These are phyloP conservation scores for Tetragonula clypearis DNA, from an alignment of 1,140 invertebrate species.

Conservation along the genomic window DNA sequence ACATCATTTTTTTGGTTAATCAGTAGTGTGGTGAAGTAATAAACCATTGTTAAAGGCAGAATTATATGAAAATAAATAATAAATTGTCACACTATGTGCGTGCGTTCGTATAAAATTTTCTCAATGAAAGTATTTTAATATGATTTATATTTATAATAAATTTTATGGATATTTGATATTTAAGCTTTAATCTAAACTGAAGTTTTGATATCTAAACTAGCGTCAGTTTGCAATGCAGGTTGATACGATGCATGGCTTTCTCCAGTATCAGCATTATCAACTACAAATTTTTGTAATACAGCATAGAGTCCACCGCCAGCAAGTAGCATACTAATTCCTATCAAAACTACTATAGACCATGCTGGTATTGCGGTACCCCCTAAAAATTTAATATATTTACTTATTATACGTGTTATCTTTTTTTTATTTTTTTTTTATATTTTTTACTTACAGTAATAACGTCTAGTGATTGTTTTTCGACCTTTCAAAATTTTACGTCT, in stretches of 20 bases:
- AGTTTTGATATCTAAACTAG: constrained; percentile 41
- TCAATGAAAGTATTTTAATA: constrained; percentile 22
- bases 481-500: constrained; percentile 88
- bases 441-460: constrained; percentile 87
- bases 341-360: constrained; percentile 87
- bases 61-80: constrained; percentile 50
- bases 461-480: constrained; percentile 87
- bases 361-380: constrained; percentile 86
- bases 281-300: constrained; percentile 85
- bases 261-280: constrained; percentile 72
- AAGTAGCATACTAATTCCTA: constrained; percentile 85
- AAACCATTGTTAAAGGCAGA: constrained; percentile 21
- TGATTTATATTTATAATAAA: constrained; percentile 19
- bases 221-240: constrained; percentile 76
- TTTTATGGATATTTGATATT: background rate
- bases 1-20: constrained; percentile 44
- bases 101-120: constrained; percentile 26
- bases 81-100: constrained; percentile 42
- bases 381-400: constrained; percentile 72
- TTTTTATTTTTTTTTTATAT: background rate
- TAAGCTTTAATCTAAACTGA: no score
- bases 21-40: constrained; percentile 24
- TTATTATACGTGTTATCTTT: background rate
- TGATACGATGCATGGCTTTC: constrained; percentile 73
- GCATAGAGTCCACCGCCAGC: constrained; percentile 86